Evolutionary conservation across 2,888 invertebrate species (phyloP), one percentile per base, ranked within the genome.

Genomic region (Melanostoma mellinum): DNA sequence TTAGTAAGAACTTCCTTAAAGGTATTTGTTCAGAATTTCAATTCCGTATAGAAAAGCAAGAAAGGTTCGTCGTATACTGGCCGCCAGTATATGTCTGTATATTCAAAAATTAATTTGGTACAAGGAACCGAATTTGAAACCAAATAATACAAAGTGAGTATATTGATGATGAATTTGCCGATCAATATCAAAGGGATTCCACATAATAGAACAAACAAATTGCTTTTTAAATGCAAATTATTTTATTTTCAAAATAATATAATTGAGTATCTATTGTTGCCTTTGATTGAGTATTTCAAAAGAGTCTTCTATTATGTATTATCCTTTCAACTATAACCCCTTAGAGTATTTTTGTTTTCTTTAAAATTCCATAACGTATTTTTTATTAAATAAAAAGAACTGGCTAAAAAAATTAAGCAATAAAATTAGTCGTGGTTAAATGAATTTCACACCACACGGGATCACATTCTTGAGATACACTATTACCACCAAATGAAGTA

Each of bases 401-500:
- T 30, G 53, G 52, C 69, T 74, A 69, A 87, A 89, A 89, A 90
- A 90, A 91, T 91, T 91, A 87, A 91, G 91, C 90, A 91, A 91
- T 91, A 91, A 91, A 91, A 91, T 91, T 91, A 77, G 90, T 88
- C 89, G 87, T 89, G 90, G 91, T 91, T 90, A 91, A 90, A 88
- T 88, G 88, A 88, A 88, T 89, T 89, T 89, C 86, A 89, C 86
- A 87, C 86, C 81, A 74, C 65, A 56, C 53, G 50, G 58, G 56
- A 84, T 78, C 63, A 20, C 52, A 78, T 76, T 67, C 63, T 72
- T 32, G 32, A 72, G 67, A 65, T 10, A 72, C 58, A 8, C 48
- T 3, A 32, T 50, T 48, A 58, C 61, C 73, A 78, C 86, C 86
- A 87, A 89, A 88, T 87, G 87, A 87, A 88, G 88, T 89, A 89